Conservation (phyloP, 2,797 vertebrate species). For the Allochrocebus solatus region DNA sequence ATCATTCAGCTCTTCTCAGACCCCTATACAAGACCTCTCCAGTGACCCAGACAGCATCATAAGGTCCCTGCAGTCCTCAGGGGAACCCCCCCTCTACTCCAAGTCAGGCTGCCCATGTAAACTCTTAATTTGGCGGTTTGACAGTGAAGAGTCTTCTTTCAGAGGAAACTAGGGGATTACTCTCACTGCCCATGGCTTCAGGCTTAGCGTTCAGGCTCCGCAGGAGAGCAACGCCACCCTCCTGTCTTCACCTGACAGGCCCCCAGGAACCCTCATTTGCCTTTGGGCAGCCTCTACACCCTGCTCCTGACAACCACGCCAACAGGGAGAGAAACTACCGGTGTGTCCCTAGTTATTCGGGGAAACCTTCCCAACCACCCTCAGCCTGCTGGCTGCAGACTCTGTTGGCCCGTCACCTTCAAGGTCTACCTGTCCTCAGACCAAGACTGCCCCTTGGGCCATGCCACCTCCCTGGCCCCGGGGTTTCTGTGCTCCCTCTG, state of each 20-base stretch:
- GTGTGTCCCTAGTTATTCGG: background rate
- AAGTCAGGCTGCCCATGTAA: background rate
- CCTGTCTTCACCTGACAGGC: background rate
- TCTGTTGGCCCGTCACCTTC: background rate
- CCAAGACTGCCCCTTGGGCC: background rate
- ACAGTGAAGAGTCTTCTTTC: background rate
- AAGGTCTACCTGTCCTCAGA: background rate
- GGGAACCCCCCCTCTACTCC: background rate
- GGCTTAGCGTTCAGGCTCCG: background rate
- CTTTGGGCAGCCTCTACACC: background rate
- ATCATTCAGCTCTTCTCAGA: background rate
- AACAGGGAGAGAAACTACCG: background rate
- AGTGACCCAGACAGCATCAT: background rate
- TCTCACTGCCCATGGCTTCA: background rate
- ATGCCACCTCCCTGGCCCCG: background rate
- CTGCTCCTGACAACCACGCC: background rate
- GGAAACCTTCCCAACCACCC: background rate
- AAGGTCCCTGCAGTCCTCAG: background rate
- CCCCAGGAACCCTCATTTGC: background rate
- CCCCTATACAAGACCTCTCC: background rate
- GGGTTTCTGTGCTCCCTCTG: background rate
- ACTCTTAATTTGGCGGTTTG: background rate
- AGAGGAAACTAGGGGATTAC: background rate
- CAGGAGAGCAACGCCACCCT: background rate
- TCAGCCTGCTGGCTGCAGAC: background rate